Percentiles rank a stretch among this genome's conserved stretches.
Conservation (phyloP, 2,113 vertebrate genomes). For the Eudyptes chrysolophus region DNA sequence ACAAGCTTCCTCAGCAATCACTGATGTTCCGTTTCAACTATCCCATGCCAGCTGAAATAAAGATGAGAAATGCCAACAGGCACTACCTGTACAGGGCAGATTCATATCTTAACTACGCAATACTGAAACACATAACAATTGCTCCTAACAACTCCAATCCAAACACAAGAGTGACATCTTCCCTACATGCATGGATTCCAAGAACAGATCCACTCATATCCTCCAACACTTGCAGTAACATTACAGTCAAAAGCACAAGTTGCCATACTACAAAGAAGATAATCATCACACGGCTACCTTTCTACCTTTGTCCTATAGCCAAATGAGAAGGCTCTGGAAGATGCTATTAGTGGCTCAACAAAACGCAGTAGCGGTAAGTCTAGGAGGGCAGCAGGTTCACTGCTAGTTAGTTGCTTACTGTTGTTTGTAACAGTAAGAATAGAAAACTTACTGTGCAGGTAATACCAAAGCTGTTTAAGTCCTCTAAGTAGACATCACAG, state of each 20-base stretch:
- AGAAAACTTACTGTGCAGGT: background rate
- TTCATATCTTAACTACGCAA: background rate
- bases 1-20: background rate
- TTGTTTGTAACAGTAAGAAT: background rate
- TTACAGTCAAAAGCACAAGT: background rate
- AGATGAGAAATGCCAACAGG: background rate
- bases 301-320: background rate
- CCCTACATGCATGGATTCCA: rapidly evolving
- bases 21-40: background rate
- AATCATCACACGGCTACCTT: background rate
- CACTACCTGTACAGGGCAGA: background rate
- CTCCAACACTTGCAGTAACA: background rate
- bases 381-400: background rate
- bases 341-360: background rate
- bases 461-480: background rate
- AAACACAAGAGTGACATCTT: background rate
- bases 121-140: background rate
- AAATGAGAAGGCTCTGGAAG: background rate
- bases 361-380: rapidly evolving
- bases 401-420: background rate
- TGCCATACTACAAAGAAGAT: background rate
- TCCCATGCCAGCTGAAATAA: background rate
- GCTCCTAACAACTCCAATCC: background rate
- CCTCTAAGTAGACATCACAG: background rate
- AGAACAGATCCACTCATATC: background rate